Base-by-base conservation (phyloP, 2,113 vertebrate genomes). In the Gallinago jamesoni region DNA sequence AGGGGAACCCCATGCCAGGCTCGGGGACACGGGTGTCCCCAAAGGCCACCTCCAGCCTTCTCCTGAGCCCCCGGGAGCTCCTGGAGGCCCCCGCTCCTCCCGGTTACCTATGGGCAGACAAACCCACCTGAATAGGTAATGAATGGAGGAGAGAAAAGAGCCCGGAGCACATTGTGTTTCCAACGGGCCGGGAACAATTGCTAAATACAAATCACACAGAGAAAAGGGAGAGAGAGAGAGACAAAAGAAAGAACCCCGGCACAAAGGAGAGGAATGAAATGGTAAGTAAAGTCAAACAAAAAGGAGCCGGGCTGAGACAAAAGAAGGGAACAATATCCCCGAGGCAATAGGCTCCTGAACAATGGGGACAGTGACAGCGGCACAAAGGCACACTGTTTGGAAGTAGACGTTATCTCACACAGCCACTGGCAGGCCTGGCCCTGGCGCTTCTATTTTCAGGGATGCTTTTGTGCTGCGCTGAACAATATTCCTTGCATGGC, bases 341-440 rank as follows among this genome's bases (percentile, higher is more conserved):
- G 98, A 99, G 99, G 99, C 99, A 99, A 99, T 99, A 98, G 99
- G 98, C 98, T 98, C 83, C 69, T 84, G 98, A 99, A 99, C 99
- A 99, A 99, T 99, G 97, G 99, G 98, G 98, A 98, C 98, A 99
- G 98, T 99, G 99, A 99, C 99, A 99, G 99, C 98, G 98, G 98
- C 98, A 99, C 99, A 99, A 99, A 99, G 98, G 98, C 98, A 95
- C 98, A 98, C 98, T 99, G 99, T 99, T 99, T 99, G 99, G 98
- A 97, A 98, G 99, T 98, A 99, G 99, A 99, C 99, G 99, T 99
- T 99, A 99, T 99, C 99, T 99, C 99, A 99, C 99, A 99, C 98
- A 99, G 98, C 98, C 99, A 99, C 98, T 99, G 99, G 99, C 99
- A 99, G 99, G 97, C 99, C 98, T 98, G 96, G 96, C 98, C 98